Evolutionary conservation across 2,797 vertebrate species (phyloP), one percentile per base, ranked within the genome.

Genomic region (Sebastes itinus): DNA sequence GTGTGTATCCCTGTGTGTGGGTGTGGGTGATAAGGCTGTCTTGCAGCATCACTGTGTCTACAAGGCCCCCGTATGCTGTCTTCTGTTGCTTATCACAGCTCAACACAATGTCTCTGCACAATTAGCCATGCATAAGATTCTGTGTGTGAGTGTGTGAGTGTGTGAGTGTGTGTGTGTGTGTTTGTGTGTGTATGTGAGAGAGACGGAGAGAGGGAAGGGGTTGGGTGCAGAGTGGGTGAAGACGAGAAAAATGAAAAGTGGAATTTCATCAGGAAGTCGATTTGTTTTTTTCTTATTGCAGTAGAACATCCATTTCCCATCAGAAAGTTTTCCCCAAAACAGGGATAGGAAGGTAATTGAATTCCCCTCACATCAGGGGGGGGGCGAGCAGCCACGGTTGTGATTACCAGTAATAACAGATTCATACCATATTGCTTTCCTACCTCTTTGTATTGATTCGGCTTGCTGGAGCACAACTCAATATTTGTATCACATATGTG

Each of bases 41-140:
- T 92, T 83, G 88, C 92, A 92, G 92, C 93, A 91, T 94, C 92
- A 85, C 90, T 94, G 92, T 93, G 93, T 94, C 90, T 91, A 94
- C 94, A 93, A 91, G 92, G 88, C 86, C 83, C 88, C 82, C 75
- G 77, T 87, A 91, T 86, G 83, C 87, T 89, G 88, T 92, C 91
- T 91, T 91, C 84, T 90, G 77, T 91, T 91, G 88, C 92, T 94
- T 95, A 95, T 95, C 94, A 88, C 91, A 87, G 91, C 87, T 88
- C 84, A 90, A 90, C 94, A 94, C 93, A 93, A 91, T 90, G 92
- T 93, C 93, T 93, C 92, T 86, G 86, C 90, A 89, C 92, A 93
- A 93, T 93, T 94, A 94, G 88, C 90, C 89, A 94, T 92, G 90
- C 92, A 89, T 92, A 87, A 62, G 85, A 85, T 38, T 81, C 3